These are phyloP conservation scores for Montipora sp. DNA, from an alignment of 64 coral and sea anemone genomes.

Conservation along the genomic window DNA sequence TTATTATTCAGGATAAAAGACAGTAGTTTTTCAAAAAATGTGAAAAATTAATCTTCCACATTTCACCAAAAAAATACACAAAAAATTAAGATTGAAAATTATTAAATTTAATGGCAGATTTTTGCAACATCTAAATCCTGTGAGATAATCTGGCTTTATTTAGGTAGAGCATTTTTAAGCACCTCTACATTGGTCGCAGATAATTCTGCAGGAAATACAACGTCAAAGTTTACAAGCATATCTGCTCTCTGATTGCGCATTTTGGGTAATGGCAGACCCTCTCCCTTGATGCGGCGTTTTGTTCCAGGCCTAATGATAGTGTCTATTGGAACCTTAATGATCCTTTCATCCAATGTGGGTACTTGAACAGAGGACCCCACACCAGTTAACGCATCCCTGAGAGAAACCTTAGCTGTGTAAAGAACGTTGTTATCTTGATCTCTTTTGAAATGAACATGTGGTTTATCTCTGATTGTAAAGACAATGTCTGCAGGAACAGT, in stretches of 20 bases:
- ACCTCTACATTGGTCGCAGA: slow-evolving; percentile 42
- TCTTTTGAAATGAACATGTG: slow-evolving; percentile 76
- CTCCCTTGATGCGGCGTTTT: slow-evolving; percentile 83
- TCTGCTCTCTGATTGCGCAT: slow-evolving; percentile 77
- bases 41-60: too few relatives aligned
- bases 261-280: slow-evolving; percentile 94
- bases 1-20: too few relatives aligned
- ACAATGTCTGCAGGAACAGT: slow-evolving; percentile 94
- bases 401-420: slow-evolving; percentile 74
- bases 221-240: slow-evolving; percentile 91
- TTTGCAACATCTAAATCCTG: too few relatives aligned
- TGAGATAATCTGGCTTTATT: neutral
- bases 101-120: too few relatives aligned
- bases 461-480: slow-evolving; percentile 95
- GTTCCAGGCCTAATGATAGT: slow-evolving; percentile 77
- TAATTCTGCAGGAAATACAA: slow-evolving; percentile 79
- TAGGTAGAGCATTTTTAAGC: slow-evolving; percentile 62
- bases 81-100: too few relatives aligned
- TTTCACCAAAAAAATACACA: too few relatives aligned
- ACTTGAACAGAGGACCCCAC: slow-evolving; percentile 49
- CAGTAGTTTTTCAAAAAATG: too few relatives aligned
- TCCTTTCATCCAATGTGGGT: slow-evolving; percentile 80
- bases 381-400: slow-evolving; percentile 90
- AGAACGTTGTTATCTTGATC: slow-evolving; percentile 96
- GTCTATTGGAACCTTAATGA: slow-evolving; percentile 78